phyloP scores from a whole-genome alignment of 2,888 invertebrate genomes.

The Cecidostiba fungosa region DNA sequence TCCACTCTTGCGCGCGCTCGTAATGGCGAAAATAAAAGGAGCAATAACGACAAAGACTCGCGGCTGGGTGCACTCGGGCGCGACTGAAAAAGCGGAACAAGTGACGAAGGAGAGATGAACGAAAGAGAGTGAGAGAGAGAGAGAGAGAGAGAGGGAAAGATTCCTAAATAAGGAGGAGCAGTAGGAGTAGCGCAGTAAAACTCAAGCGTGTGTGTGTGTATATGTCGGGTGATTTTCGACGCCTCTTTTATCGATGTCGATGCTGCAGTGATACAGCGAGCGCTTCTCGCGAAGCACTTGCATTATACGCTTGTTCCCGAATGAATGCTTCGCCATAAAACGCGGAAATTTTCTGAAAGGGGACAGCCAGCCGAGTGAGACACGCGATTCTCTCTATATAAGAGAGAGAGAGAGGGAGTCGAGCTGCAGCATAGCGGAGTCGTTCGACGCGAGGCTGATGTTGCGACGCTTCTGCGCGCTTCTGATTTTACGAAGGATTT shows the following conservation, averaged over 20 bases:
- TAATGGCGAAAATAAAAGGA: constrained; percentile 59
- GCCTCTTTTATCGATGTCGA: constrained; percentile 25
- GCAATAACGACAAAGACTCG: constrained; percentile 59
- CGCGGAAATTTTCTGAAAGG: background rate
- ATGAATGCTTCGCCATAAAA: constrained; percentile 23
- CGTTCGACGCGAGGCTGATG: background rate
- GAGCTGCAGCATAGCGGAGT: background rate
- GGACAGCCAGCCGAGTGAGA: background rate
- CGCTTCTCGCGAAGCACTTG: background rate
- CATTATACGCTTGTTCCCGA: constrained; percentile 16
- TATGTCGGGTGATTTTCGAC: constrained; percentile 11
- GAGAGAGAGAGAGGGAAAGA: background rate
- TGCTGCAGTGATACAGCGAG: background rate
- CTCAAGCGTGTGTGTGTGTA: background rate
- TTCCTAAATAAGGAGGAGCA: background rate
- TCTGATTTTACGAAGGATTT: constrained; percentile 7
- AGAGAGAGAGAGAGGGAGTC: background rate
- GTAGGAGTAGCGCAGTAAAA: constrained; percentile 16
- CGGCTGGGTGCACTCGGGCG: background rate
- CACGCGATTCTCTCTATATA: constrained; percentile 7
- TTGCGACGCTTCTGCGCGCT: background rate
- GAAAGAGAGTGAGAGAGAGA: background rate
- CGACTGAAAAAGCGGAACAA: constrained; percentile 39
- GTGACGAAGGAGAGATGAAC: constrained; percentile 1
- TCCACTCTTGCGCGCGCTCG: constrained; percentile 34